Base-by-base conservation (phyloP, 2,797 vertebrate species). In the Acanthurus tractus region DNA sequence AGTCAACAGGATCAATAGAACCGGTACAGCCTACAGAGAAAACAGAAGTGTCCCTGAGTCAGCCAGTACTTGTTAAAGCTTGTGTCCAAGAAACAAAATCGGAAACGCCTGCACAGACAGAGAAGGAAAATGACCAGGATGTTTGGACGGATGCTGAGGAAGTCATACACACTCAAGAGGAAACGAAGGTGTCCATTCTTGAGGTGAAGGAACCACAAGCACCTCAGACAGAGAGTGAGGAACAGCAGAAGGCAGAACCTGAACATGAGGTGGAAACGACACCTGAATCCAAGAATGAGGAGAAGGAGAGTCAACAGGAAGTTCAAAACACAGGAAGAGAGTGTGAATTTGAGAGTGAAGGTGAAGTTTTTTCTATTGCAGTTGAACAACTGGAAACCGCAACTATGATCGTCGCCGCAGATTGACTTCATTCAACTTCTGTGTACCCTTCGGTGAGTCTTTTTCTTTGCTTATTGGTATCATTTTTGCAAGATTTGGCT, bases 121-220 rank as follows among this genome's bases (percentile, higher is more conserved):
- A 90, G 56, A 84, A 85, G 17, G 85, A 89, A 25, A 71, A 46
- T 8, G 86, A 91, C 8, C 83, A 90, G 46, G 94, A 95, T 2
- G 87, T 92, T n/a, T 94, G 94, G 94, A 78, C 93, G 79, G 93
- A 95, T 56, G 94, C 93, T 1, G 84, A 93, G 71, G 95, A 95
- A 76, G 72, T 87, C 46, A 66, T 93, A 6, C 23, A 40, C 29
- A 59, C 17, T 52, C 62, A 74, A 66, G 64, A 68, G 68, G 56
- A 67, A 73, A 29, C 46, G 15, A 45, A 40, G 48, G 8, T 18
- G 61, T 48, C 42, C 23, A 25, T 9, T 49, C 40, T 17, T 8
- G 54, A 88, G 57, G 66, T 46, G n/a, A 74, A 62, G 29, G 71
- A 82, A 70, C 53, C 53, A 9, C 57, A 36, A 17, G 50, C 77